These are phyloP conservation scores for Genyomyrus donnyi DNA, from an alignment of 2,113 vertebrate genomes.

Conservation along the genomic window DNA sequence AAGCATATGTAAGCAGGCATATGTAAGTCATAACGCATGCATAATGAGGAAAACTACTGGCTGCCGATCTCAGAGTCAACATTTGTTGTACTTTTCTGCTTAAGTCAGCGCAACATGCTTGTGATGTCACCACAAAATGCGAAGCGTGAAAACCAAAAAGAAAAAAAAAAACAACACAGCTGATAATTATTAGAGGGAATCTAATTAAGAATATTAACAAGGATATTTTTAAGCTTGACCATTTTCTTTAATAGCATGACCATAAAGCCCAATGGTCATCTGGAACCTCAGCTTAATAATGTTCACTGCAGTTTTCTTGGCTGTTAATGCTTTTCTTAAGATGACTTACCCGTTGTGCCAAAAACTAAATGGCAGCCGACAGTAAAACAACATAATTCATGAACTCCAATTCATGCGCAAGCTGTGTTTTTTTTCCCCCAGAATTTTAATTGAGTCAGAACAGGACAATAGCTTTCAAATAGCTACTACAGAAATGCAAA, in stretches of 20 bases:
- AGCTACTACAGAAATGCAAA: neutral
- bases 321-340: neutral
- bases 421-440: neutral
- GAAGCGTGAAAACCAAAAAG: neutral
- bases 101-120: neutral
- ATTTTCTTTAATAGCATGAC: neutral
- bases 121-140: neutral
- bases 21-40: neutral
- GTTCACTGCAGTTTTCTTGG: neutral
- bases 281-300: neutral
- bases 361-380: neutral
- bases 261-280: neutral
- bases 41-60: neutral
- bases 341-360: neutral
- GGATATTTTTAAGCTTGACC: neutral
- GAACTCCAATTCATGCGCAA: neutral
- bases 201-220: slow-evolving; percentile 2
- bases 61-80: neutral
- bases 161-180: neutral
- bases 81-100: neutral
- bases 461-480: neutral
- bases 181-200: neutral
- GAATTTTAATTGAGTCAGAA: neutral
- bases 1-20: neutral
- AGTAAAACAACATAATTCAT: neutral